These are phyloP conservation scores for Echinops telfairi DNA, from an alignment of 2,113 vertebrate genomes.

Conservation along the genomic window DNA sequence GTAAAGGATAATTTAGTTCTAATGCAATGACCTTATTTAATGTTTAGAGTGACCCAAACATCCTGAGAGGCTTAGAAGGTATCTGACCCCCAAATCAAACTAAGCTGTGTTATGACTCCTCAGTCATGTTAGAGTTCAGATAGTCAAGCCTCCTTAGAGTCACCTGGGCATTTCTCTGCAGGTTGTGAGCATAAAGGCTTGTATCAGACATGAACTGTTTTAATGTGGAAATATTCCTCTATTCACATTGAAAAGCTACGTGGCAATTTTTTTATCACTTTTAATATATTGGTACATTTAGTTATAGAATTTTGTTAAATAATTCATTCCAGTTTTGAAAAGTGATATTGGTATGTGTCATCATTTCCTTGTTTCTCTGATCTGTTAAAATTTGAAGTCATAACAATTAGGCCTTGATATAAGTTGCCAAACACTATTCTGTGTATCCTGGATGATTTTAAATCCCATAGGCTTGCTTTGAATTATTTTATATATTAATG, in stretches of 20 bases:
- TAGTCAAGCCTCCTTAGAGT: background rate
- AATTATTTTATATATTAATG: background rate
- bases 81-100: background rate
- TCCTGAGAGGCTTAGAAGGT: background rate
- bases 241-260: slow-evolving; percentile 8
- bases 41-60: background rate
- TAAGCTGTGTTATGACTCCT: background rate
- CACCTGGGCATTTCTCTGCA: background rate
- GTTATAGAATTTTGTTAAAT: background rate
- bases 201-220: background rate
- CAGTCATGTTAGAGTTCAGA: background rate
- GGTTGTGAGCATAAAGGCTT: background rate
- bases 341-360: background rate
- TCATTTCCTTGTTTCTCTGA: background rate
- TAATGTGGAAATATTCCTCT: background rate
- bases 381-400: background rate
- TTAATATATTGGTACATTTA: background rate
- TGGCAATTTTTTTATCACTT: background rate
- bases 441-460: background rate
- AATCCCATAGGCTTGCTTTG: background rate
- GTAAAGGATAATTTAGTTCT: background rate
- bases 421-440: background rate
- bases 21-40: background rate
- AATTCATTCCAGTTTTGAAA: background rate
- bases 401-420: background rate